Conservation (phyloP, 2,888 invertebrate genomes). For the Agonopterix subpropinquella region DNA sequence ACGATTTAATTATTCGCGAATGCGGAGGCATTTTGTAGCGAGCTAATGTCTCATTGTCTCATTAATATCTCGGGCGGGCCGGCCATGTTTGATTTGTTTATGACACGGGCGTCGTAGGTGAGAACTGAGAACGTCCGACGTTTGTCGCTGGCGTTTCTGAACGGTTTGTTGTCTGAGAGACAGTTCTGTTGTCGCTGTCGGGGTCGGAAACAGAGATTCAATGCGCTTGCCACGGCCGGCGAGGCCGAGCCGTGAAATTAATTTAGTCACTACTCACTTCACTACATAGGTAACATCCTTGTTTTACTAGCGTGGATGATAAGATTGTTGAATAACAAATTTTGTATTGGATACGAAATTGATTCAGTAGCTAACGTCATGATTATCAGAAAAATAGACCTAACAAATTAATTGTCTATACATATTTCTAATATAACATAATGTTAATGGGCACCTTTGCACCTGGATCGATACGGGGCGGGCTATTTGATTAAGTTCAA, state of each 20-base stretch:
- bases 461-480: too few species aligned
- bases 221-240: slow-evolving; percentile 16
- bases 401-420: too few species aligned
- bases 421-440: too few species aligned
- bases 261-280: slow-evolving; percentile 15
- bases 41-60: slow-evolving; percentile 76
- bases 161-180: slow-evolving; percentile 29
- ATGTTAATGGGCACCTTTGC: too few species aligned
- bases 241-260: slow-evolving; percentile 24
- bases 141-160: slow-evolving; percentile 19
- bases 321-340: too few species aligned
- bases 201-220: slow-evolving; percentile 27
- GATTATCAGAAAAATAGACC: too few species aligned
- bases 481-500: too few species aligned
- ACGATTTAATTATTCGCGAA: slow-evolving; percentile 77
- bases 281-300: too few species aligned
- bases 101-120: slow-evolving; percentile 59
- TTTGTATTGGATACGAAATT: too few species aligned
- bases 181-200: slow-evolving; percentile 11
- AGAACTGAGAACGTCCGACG: slow-evolving; percentile 46
- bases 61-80: slow-evolving; percentile 71
- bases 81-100: slow-evolving; percentile 75
- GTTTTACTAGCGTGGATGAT: too few species aligned
- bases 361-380: too few species aligned
- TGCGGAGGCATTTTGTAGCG: slow-evolving; percentile 76